These are phyloP conservation scores for Drosophila asahinai DNA, from an alignment of 1,140 invertebrate species.

Conservation along the genomic window DNA sequence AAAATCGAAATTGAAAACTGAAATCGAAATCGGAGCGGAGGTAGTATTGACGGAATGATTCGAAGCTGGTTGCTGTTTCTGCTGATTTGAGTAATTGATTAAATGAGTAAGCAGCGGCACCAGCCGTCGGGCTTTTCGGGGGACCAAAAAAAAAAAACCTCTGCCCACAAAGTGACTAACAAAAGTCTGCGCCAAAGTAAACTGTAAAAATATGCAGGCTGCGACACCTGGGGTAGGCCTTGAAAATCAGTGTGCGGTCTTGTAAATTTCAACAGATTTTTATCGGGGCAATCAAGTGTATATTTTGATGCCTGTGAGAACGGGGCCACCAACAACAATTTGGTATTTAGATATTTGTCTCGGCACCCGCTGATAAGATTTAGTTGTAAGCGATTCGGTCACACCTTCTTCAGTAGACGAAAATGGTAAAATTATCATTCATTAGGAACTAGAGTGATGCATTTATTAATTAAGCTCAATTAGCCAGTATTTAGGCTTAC, in stretches of 20 bases:
- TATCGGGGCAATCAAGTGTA: slow-evolving; percentile 9
- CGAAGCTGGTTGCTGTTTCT: slow-evolving; percentile 13
- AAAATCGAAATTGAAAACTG: slow-evolving; percentile 9
- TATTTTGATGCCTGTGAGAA: slow-evolving; percentile 20
- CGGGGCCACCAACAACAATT: slow-evolving; percentile 18
- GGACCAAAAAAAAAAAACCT: slow-evolving; percentile 1
- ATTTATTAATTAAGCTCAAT: slow-evolving; percentile 1
- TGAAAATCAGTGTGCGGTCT: slow-evolving; percentile 31
- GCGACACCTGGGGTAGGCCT: slow-evolving; percentile 28
- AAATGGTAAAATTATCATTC: neutral
- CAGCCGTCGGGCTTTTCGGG: neutral
- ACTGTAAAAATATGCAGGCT: slow-evolving; percentile 21
- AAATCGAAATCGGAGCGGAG: slow-evolving; percentile 29
- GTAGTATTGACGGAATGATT: slow-evolving; percentile 29
- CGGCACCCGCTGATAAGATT: slow-evolving; percentile 15
- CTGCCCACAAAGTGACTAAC: slow-evolving; percentile 26
- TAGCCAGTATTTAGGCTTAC: neutral
- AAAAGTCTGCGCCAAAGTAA: slow-evolving; percentile 27
- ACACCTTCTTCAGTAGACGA: neutral
- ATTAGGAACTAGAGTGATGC: neutral
- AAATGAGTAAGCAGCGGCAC: slow-evolving; percentile 41
- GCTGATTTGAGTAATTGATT: slow-evolving; percentile 51
- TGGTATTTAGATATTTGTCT: slow-evolving; percentile 21
- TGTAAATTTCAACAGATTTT: slow-evolving; percentile 27
- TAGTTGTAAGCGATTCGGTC: neutral